These are phyloP conservation scores for Carterocephalus palaemon DNA, from an alignment of 2,888 invertebrate species.

Conservation along the genomic window DNA sequence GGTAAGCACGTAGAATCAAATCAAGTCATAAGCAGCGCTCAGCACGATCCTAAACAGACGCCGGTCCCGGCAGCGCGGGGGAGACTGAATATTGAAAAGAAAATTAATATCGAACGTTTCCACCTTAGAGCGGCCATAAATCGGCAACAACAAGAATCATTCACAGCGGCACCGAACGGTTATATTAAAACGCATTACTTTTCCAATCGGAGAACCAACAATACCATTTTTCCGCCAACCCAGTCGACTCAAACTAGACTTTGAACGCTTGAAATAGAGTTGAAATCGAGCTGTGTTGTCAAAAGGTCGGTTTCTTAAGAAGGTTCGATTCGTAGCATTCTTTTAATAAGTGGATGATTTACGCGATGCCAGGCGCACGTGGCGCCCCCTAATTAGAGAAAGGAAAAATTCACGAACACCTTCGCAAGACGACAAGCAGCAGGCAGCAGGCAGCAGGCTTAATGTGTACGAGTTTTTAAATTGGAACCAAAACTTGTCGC, in stretches of 20 bases:
- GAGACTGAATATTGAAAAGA: conserved; percentile 29
- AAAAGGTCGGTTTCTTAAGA: conserved; percentile 56
- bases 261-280: conserved; percentile 26
- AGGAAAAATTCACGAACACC: conserved; percentile 41
- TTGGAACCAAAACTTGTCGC: too few relatives aligned
- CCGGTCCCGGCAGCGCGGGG: too few relatives aligned
- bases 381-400: conserved; percentile 67
- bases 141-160: conserved; percentile 49
- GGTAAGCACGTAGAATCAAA: too few relatives aligned
- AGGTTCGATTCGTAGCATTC: conserved; percentile 68
- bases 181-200: conserved; percentile 53
- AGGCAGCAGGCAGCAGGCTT: conserved; percentile 5
- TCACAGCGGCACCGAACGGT: conserved; percentile 44
- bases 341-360: conserved; percentile 77
- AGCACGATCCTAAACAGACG: too few relatives aligned
- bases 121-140: conserved; percentile 39
- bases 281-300: conserved; percentile 19
- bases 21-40: too few relatives aligned
- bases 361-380: conserved; percentile 68
- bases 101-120: conserved; percentile 33
- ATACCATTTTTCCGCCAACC: conserved; percentile 31
- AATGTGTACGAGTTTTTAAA: conserved; percentile 4
- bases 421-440: conserved; percentile 8
- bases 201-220: conserved; percentile 38
- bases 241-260: conserved; percentile 27